Conservation (phyloP, 2,888 invertebrate genomes). For the Neoascia interrupta region DNA sequence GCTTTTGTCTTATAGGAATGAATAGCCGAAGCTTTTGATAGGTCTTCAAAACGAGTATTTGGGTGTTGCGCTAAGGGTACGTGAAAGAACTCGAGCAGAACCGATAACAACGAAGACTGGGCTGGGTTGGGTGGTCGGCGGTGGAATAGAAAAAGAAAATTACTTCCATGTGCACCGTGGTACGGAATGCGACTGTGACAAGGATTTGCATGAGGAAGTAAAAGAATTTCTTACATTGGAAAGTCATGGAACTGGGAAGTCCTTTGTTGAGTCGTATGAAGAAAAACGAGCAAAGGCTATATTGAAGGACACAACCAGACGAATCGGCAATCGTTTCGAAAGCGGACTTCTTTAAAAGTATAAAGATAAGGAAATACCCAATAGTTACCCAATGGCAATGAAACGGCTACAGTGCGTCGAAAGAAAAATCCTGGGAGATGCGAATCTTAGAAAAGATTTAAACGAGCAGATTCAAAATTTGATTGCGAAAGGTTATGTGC, state of each 20-base stretch:
- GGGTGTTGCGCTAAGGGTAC: slow-evolving; percentile 41
- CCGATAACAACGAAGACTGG: slow-evolving; percentile 54
- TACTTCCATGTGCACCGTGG: neutral
- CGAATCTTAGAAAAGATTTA: slow-evolving; percentile 69
- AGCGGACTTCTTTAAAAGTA: slow-evolving; percentile 68
- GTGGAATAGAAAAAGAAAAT: slow-evolving; percentile 1
- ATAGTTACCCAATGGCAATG: slow-evolving; percentile 42
- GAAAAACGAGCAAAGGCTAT: slow-evolving; percentile 20
- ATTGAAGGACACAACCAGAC: slow-evolving; percentile 24
- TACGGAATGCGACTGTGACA: slow-evolving; percentile 48
- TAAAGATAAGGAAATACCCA: slow-evolving; percentile 34
- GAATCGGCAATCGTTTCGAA: slow-evolving; percentile 33
- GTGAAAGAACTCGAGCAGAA: slow-evolving; percentile 39
- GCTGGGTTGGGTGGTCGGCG: slow-evolving; percentile 51
- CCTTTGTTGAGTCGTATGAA: neutral
- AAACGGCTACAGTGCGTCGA: slow-evolving; percentile 52
- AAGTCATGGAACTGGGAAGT: neutral
- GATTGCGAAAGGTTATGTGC: slow-evolving; percentile 51
- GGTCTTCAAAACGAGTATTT: slow-evolving; percentile 54
- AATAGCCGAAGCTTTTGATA: slow-evolving; percentile 33
- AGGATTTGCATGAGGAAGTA: slow-evolving; percentile 34
- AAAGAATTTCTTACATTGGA: slow-evolving; percentile 9
- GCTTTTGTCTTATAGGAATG: slow-evolving; percentile 23
- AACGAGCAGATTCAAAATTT: neutral
- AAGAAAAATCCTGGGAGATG: slow-evolving; percentile 72